Percentiles rank a stretch among this genome's conserved stretches.
phyloP scores from a whole-genome alignment of 2,888 invertebrate genomes.

The Drosophila lacicola region DNA sequence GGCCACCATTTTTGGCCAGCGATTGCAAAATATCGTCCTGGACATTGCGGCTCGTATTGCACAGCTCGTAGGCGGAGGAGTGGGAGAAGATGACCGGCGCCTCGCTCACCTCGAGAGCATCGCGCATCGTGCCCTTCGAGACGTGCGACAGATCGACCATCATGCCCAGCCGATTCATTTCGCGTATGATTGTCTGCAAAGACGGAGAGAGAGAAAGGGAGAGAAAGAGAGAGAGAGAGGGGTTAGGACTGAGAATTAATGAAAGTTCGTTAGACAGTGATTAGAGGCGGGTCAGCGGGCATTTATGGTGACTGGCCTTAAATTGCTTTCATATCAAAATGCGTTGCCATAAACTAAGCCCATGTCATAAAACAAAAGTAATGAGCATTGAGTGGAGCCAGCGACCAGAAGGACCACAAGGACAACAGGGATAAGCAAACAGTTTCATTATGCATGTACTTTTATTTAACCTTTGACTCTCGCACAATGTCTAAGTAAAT shows the following conservation, averaged over 20 bases:
- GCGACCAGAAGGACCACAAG: neutral
- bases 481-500: conserved; percentile 59
- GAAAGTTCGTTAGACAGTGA: conserved; percentile 59
- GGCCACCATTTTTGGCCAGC: conserved; percentile 91
- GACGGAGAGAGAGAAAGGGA: conserved; percentile 10
- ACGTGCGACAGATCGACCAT: conserved; percentile 94
- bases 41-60: conserved; percentile 93
- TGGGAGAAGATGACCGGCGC: conserved; percentile 95
- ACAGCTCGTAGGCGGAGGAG: conserved; percentile 92
- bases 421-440: conserved; percentile 31
- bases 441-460: conserved; percentile 70
- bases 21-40: conserved; percentile 91
- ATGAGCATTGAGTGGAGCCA: conserved; percentile 45
- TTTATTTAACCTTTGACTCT: conserved; percentile 75
- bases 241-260: conserved; percentile 11
- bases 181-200: conserved; percentile 91
- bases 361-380: conserved; percentile 77
- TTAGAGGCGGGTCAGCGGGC: conserved; percentile 42
- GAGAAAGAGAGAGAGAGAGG: neutral
- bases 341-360: conserved; percentile 54
- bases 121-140: conserved; percentile 92
- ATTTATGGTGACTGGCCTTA: conserved; percentile 13
- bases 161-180: conserved; percentile 96
- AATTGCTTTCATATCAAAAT: conserved; percentile 55
- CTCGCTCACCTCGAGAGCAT: conserved; percentile 90